A percentile compares a stretch with the other conserved stretches of the same genome.
Conservation (phyloP, 2,888 invertebrate genomes). For the Boloria selene region DNA sequence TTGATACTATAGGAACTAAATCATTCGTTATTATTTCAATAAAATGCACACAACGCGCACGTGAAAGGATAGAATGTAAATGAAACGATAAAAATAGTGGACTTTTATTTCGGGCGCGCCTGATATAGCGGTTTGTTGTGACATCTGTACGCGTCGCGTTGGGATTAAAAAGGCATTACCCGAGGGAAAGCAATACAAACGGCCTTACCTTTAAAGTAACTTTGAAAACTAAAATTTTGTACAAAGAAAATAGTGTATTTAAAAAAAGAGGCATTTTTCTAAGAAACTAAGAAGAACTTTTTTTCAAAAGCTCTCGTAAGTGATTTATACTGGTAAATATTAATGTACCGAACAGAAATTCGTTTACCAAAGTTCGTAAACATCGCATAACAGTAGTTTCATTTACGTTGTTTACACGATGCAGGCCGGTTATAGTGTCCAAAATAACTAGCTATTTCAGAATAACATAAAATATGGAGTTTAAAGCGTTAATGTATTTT, state of each 20-base stretch:
- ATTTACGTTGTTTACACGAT: constrained; percentile 20
- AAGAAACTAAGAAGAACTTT: neutral
- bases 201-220: constrained; percentile 1
- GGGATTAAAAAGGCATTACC: constrained; percentile 30
- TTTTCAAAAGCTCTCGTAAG: neutral
- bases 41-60: neutral
- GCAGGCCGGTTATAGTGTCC: constrained; percentile 5
- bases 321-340: neutral
- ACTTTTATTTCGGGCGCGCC: constrained; percentile 28
- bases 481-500: too few species aligned
- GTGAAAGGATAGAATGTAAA: constrained; percentile 24
- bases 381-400: constrained; percentile 5
- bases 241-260: neutral
- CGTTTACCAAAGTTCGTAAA: constrained; percentile 7
- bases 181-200: constrained; percentile 7
- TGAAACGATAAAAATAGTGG: constrained; percentile 31
- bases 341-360: constrained; percentile 1
- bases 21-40: neutral
- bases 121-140: constrained; percentile 32
- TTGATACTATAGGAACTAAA: neutral
- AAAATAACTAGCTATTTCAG: neutral
- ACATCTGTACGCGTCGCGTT: constrained; percentile 24
- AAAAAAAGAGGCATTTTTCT: neutral
- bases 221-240: neutral
- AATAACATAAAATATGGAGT: constrained; percentile 1